These are phyloP conservation scores for Petrolisthes cinctipes DNA, from an alignment of 2,888 invertebrate species.

Conservation along the genomic window DNA sequence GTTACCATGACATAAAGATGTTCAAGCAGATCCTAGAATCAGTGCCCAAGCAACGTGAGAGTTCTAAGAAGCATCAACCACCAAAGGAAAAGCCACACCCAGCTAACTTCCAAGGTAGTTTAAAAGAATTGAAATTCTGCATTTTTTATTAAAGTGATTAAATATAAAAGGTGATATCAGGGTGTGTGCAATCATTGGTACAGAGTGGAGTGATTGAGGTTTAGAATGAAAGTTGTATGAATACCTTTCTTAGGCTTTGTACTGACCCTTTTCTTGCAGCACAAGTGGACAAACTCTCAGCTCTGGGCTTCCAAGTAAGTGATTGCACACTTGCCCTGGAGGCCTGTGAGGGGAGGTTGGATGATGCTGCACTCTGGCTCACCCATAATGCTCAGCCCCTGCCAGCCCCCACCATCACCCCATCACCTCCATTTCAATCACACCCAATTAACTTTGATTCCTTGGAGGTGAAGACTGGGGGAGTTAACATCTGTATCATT, in stretches of 20 bases:
- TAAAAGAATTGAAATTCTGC: not conserved
- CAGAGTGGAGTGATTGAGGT: not conserved
- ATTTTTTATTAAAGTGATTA: not conserved
- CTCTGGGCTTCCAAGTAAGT: conserved; percentile 78
- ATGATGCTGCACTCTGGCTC: conserved; percentile 84
- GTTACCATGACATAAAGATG: conserved; percentile 93
- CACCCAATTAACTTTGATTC: conserved; percentile 60
- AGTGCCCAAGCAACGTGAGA: conserved; percentile 79
- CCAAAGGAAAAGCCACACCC: conserved; percentile 66
- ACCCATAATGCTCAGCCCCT: conserved; percentile 75
- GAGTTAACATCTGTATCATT: conserved; percentile 89
- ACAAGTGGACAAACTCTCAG: conserved; percentile 73
- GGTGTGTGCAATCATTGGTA: not conserved
- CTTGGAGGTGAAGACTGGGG: conserved; percentile 74
- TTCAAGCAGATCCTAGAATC: conserved; percentile 90
- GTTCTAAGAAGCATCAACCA: conserved; percentile 8
- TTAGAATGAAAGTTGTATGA: not conserved
- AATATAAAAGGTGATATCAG: not conserved
- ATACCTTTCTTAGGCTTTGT: no score
- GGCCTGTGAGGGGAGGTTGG: conserved; percentile 77
- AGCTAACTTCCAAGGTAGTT: conserved; percentile 68
- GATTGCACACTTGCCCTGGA: conserved; percentile 80
- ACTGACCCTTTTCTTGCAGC: conserved; percentile 59
- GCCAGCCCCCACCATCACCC: conserved; percentile 40
- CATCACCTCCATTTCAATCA: not conserved